Base-by-base conservation (phyloP, 1,140 invertebrate genomes). In the Bursaphelenchus mucronatus region DNA sequence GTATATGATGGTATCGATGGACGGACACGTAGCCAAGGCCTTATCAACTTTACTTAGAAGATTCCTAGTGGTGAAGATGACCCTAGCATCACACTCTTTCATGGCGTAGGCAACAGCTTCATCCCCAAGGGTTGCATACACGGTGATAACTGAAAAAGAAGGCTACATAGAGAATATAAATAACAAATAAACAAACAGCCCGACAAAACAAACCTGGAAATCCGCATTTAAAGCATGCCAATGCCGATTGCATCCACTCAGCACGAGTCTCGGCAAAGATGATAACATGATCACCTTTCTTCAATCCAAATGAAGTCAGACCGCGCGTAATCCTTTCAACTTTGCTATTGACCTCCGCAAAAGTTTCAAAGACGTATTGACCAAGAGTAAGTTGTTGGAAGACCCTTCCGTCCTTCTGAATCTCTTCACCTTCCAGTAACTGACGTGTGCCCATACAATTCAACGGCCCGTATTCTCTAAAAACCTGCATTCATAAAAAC, bases 301-400 rank as follows among this genome's bases (percentile, higher is more conserved):
- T 82, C 64, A 88, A 86, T 7, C 85, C 86, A 45, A 84, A 64
- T n/a, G 75, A 87, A 5, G 87, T 82, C 30, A 95, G 82, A 3
- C 91, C 92, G 50, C 86, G 86, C 39, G 53, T 39, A 19, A 71
- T 45, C 11, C 46, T 21, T 11, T 3, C 11, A 41, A 76, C 21
- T 50, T 40, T 19, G 10, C 69, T 50, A 30, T 66, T 56, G 47
- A 69, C 41, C 17, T 66, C 39, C 44, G 58, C 13, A 40, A 65
- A 65, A 0, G 57, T 59, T 11, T 59, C 57, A 39, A 59, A 59
- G 11, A 2, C 40, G 83, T 97, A 98, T 8, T 91, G 88, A 40
- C 92, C 92, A 87, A 94, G 88, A 76, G 90, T 89, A 83, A 91
- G 85, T 82, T 99, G 97, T 84, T 96, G 96, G 78, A 98, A 97